Evolutionary conservation across 2,888 invertebrate species (phyloP), one percentile per base, ranked within the genome.

Genomic region (Philhelius pedissequus): DNA sequence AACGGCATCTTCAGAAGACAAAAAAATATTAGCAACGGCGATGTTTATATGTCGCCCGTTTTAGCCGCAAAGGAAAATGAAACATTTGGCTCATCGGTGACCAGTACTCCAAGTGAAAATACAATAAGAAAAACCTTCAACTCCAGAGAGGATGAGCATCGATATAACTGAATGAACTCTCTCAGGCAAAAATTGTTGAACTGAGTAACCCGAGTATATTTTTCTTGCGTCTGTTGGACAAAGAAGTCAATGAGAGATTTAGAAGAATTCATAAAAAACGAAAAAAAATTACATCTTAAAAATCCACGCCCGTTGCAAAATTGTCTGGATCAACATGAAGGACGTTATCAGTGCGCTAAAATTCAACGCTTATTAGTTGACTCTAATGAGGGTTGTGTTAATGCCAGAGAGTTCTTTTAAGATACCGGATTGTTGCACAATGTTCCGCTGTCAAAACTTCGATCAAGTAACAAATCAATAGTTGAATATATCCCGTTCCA

Each of bases 401-500:
- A 71, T 38, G 84, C 75, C 0, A 60, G 75, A 30, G 66, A 76
- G 2, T 84, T 84, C 38, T 80, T 76, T 15, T 84, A 80, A 35
- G 84, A 84, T 40, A 60, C 50, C 1, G 84, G 84, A 2, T 4
- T 32, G 1, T 71, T 76, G 9, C 22, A 13, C 5, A 84, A 50
- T 25, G 25, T 30, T 8, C 45, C 70, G 2, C 20, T 84, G 2
- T 35, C 68, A 8, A 18, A 76, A 1, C 71, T 84, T 0, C 71
- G 66, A 1, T 60, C 52, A 4, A 84, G 54, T 7, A 68, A 20
- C 32, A 62, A 68, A 32, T 27, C 15, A 2, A 22, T 84, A 8
- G 56, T 45, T 8, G 75, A 86, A 32, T 88, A 86, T 71, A 87
- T 86, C 22, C 89, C 89, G 6, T 89, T 87, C 60, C 88, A 88